Evolutionary conservation across 2,888 invertebrate species (phyloP).

Genomic region (Spialia ferax): DNA sequence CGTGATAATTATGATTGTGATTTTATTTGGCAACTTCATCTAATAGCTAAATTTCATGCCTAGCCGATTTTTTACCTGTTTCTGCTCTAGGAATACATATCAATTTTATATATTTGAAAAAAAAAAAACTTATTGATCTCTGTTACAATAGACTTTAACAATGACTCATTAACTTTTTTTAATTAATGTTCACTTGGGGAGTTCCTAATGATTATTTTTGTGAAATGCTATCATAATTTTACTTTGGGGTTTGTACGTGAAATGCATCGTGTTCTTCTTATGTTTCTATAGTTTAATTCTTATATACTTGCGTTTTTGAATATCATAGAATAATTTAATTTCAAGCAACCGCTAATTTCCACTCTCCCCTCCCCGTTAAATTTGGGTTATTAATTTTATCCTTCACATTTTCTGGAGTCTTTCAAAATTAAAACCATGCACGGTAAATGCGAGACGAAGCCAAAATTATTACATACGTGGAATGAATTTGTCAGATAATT

Average conservation of each 20-base stretch:
- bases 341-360: not conserved
- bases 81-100: constrained; percentile 71
- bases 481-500: constrained; percentile 77
- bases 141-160: constrained; percentile 53
- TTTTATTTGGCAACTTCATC: constrained; percentile 43
- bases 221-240: not conserved
- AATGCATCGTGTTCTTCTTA: not conserved
- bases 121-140: constrained; percentile 68
- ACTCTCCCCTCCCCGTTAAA: constrained; percentile 18
- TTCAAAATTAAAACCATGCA: constrained; percentile 56
- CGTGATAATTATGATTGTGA: constrained; percentile 48
- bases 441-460: constrained; percentile 73
- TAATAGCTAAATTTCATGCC: constrained; percentile 37
- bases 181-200: constrained; percentile 60
- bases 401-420: constrained; percentile 40
- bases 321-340: not conserved
- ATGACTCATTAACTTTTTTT: constrained; percentile 48
- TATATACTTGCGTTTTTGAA: not conserved
- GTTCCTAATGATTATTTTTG: constrained; percentile 17
- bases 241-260: not conserved
- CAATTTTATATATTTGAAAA: constrained; percentile 69
- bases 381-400: not conserved
- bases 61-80: constrained; percentile 52
- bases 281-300: not conserved
- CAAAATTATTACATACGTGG: constrained; percentile 75